These are phyloP conservation scores for Punctoribates punctum DNA, from an alignment of 2,888 invertebrate genomes.

Conservation along the genomic window DNA sequence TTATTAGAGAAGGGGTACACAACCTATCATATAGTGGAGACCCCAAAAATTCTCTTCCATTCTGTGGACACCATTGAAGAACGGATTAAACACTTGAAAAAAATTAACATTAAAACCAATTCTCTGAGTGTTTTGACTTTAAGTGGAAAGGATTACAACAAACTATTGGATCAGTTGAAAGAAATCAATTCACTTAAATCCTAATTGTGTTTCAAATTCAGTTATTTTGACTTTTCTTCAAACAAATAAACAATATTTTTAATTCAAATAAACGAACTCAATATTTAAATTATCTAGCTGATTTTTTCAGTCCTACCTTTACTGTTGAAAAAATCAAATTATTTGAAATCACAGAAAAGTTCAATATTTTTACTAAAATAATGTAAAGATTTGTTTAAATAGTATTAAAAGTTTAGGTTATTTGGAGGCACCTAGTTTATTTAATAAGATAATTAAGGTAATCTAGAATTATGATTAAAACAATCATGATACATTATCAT, in stretches of 20 bases:
- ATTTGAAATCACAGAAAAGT: no score
- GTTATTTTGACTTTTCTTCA: not conserved
- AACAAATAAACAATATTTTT: not conserved
- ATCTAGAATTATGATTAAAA: no score
- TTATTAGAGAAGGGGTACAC: slow-evolving; percentile 4
- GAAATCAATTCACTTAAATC: not conserved
- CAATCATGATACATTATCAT: no score
- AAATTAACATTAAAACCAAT: not conserved
- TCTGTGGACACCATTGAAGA: not conserved
- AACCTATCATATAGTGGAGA: slow-evolving; percentile 3
- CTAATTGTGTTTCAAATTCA: not conserved
- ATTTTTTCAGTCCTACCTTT: no score
- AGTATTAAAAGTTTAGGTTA: no score
- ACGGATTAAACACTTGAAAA: not conserved
- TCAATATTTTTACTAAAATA: no score
- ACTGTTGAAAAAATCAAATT: no score
- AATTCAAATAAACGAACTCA: no score
- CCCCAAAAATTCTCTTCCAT: slow-evolving; percentile 7
- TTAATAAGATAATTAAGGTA: no score
- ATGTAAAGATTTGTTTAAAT: no score
- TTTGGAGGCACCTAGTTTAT: no score
- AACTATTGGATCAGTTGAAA: slow-evolving; percentile 4
- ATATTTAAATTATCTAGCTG: no score
- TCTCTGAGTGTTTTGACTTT: slow-evolving; percentile 12
- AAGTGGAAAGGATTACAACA: slow-evolving; percentile 3